Evolutionary conservation across 1,140 invertebrate species (phyloP).

Genomic region (Hycleus phaleratus): DNA sequence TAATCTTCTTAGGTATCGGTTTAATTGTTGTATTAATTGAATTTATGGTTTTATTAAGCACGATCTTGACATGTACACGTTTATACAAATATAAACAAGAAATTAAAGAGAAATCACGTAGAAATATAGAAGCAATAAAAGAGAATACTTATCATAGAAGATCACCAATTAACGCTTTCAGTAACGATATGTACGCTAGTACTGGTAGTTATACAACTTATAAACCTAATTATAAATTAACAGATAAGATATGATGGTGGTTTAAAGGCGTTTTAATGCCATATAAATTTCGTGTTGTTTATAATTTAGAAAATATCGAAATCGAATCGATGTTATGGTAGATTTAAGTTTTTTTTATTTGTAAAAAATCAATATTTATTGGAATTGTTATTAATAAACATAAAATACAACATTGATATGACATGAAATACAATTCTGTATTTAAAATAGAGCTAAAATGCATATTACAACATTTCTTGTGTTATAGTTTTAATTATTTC

Average conservation of each 20-base stretch:
- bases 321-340: constrained; percentile 37
- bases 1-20: constrained; percentile 59
- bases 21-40: constrained; percentile 60
- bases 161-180: constrained; percentile 23
- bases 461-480: constrained; percentile 16
- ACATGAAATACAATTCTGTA: constrained; percentile 32
- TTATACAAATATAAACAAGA: constrained; percentile 35
- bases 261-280: constrained; percentile 20
- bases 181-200: constrained; percentile 37
- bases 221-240: constrained; percentile 35
- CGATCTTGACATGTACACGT: constrained; percentile 59
- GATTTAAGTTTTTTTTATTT: background rate
- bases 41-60: constrained; percentile 58
- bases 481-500: constrained; percentile 16
- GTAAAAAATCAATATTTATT: constrained; percentile 20
- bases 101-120: constrained; percentile 18
- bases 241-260: constrained; percentile 35
- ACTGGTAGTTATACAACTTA: constrained; percentile 29
- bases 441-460: constrained; percentile 32
- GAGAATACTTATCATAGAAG: constrained; percentile 20
- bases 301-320: constrained; percentile 25
- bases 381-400: constrained; percentile 7
- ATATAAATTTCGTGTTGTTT: constrained; percentile 13
- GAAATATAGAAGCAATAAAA: background rate
- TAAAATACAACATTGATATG: constrained; percentile 32